Evolutionary conservation across 2,113 vertebrate species (phyloP).

Genomic region (Pachypanchax playfairii): DNA sequence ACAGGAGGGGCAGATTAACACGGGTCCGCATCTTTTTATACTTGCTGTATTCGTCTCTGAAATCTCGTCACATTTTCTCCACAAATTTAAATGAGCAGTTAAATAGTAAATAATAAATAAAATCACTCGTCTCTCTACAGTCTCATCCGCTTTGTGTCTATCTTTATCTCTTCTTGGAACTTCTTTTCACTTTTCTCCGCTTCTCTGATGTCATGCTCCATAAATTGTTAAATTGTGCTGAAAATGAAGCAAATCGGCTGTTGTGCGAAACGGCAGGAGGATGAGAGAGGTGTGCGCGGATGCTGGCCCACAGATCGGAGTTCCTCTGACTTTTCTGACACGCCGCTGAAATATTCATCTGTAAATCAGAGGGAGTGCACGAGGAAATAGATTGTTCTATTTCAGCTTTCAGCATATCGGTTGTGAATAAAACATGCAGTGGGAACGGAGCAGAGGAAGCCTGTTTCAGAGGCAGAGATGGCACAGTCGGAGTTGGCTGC

Average conservation of each 20-base stretch:
- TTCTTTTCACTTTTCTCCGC: slow-evolving; percentile 34
- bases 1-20: slow-evolving; percentile 64
- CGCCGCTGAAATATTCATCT: slow-evolving; percentile 78
- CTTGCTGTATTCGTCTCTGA: slow-evolving; percentile 28
- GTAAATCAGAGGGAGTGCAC: slow-evolving; percentile 74
- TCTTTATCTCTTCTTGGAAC: slow-evolving; percentile 6
- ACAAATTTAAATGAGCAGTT: no score
- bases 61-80: no score
- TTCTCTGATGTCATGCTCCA: slow-evolving; percentile 41
- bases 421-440: slow-evolving; percentile 76
- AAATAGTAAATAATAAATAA: no score
- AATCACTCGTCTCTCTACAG: no score
- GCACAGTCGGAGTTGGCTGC: slow-evolving; percentile 66
- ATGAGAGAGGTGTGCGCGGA: slow-evolving; percentile 45
- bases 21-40: slow-evolving; percentile 64
- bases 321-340: slow-evolving; percentile 68
- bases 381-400: slow-evolving; percentile 76
- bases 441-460: slow-evolving; percentile 58
- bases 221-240: slow-evolving; percentile 79
- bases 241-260: slow-evolving; percentile 75
- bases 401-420: slow-evolving; percentile 77
- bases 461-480: slow-evolving; percentile 56
- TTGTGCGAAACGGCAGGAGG: slow-evolving; percentile 52
- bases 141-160: slow-evolving; percentile 5
- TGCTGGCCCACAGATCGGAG: slow-evolving; percentile 42